Evolutionary conservation across 2,888 invertebrate species (phyloP).

Genomic region (Amblyjoppa proteus): DNA sequence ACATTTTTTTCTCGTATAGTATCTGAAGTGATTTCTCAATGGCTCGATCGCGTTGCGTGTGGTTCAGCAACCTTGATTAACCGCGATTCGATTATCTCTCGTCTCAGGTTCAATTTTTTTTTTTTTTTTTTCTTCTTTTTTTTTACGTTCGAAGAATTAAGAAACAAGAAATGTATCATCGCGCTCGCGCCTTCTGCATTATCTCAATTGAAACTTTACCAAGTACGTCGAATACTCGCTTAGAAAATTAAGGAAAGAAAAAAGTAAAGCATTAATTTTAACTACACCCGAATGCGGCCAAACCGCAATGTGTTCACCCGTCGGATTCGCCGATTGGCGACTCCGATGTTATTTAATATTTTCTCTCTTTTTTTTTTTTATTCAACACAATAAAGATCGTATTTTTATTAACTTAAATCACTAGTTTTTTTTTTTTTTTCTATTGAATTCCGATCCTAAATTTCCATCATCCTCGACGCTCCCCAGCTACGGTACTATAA

Average conservation of each 20-base stretch:
- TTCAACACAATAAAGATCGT: constrained; percentile 72
- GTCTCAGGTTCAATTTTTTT: constrained; percentile 61
- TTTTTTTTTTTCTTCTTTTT: constrained; percentile 54
- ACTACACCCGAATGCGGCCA: constrained; percentile 64
- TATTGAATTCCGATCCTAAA: not conserved
- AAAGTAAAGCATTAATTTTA: constrained; percentile 45
- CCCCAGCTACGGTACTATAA: not conserved
- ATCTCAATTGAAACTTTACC: constrained; percentile 24
- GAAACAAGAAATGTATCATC: constrained; percentile 28
- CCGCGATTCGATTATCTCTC: constrained; percentile 55
- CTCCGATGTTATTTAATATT: constrained; percentile 73
- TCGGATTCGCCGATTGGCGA: constrained; percentile 70
- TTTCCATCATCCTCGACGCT: not conserved
- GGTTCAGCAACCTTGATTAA: constrained; percentile 47
- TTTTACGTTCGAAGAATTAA: constrained; percentile 53
- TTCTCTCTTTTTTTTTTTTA: constrained; percentile 67
- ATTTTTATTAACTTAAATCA: constrained; percentile 65
- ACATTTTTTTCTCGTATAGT: constrained; percentile 10
- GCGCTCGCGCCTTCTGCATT: constrained; percentile 32
- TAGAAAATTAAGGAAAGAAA: constrained; percentile 52
- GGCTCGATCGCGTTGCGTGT: constrained; percentile 29
- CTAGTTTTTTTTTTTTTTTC: constrained; percentile 3
- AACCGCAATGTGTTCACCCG: constrained; percentile 81
- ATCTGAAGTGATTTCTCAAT: constrained; percentile 16
- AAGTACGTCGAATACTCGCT: constrained; percentile 62